These are phyloP conservation scores for Odontamblyopus rebecca DNA, from an alignment of 2,797 vertebrate genomes.

Conservation along the genomic window DNA sequence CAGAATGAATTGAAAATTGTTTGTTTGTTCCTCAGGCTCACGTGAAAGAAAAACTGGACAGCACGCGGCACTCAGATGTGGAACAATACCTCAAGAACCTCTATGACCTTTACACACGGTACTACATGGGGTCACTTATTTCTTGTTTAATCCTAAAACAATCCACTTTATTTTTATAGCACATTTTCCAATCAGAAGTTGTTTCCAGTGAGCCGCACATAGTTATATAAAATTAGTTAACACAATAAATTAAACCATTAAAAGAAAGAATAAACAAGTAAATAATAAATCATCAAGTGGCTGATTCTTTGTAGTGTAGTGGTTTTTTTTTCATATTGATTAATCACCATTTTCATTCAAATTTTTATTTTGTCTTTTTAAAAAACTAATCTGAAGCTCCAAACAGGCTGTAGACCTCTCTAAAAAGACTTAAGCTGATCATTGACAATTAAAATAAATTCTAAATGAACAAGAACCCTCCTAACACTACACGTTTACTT, in stretches of 20 bases:
- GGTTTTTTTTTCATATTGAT: too few relatives aligned
- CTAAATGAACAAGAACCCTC: background rate
- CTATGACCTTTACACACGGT: slow-evolving; percentile 96
- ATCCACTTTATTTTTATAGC: background rate
- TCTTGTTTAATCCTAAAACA: background rate
- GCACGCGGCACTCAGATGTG: slow-evolving; percentile 88
- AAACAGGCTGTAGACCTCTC: too few relatives aligned
- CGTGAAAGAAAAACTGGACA: slow-evolving; percentile 91
- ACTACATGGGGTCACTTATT: slow-evolving; percentile 24
- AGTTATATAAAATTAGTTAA: background rate
- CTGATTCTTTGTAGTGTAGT: too few relatives aligned
- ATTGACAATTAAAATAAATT: background rate
- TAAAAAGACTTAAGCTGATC: too few relatives aligned
- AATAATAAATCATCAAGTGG: background rate
- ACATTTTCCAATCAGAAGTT: background rate
- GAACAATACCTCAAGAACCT: slow-evolving; percentile 98
- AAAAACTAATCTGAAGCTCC: too few relatives aligned
- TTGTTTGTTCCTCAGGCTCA: slow-evolving; percentile 77
- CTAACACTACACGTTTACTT: slow-evolving; percentile 4
- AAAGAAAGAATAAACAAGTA: background rate
- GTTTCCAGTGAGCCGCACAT: too few relatives aligned
- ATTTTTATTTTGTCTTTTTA: too few relatives aligned
- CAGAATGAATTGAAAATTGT: too few relatives aligned
- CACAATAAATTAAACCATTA: background rate
- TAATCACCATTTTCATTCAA: too few relatives aligned